Evolutionary conservation across 2,113 vertebrate genomes (phyloP).

Genomic region (Podarcis raffonei): DNA sequence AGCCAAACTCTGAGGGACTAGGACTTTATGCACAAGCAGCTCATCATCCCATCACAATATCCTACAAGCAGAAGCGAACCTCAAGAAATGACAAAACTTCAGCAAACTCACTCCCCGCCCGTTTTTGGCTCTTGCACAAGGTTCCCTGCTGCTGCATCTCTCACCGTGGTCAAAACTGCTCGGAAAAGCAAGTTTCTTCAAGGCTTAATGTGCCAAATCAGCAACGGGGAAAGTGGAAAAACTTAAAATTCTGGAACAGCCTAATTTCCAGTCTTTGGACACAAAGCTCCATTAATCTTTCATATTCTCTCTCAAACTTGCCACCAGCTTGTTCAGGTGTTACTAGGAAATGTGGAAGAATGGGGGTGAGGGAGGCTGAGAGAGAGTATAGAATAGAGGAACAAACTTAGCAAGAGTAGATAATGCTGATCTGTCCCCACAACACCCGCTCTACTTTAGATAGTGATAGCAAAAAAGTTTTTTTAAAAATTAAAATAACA

Average conservation of each 20-base stretch:
- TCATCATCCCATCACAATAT: too few relatives aligned
- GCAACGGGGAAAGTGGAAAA: background rate
- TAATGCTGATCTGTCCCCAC: too few relatives aligned
- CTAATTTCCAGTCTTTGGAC: constrained; percentile 39
- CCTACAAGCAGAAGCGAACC: background rate
- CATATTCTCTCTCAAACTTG: constrained; percentile 27
- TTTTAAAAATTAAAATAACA: too few relatives aligned
- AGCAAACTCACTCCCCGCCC: background rate
- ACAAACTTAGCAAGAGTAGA: background rate
- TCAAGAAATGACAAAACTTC: background rate
- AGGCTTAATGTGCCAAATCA: constrained; percentile 38
- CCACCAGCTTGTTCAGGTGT: background rate
- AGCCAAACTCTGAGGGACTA: too few relatives aligned
- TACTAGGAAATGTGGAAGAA: background rate
- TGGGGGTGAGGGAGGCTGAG: rapidly evolving
- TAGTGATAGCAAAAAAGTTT: too few relatives aligned
- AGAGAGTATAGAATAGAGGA: background rate
- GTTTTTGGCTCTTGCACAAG: too few relatives aligned
- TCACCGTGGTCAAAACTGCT: background rate
- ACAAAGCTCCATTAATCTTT: constrained; percentile 55
- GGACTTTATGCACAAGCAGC: too few relatives aligned
- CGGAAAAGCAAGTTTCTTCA: constrained; percentile 37
- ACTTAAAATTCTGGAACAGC: constrained; percentile 19
- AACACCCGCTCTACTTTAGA: too few relatives aligned
- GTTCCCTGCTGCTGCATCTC: background rate